Evolutionary conservation across 2,888 invertebrate genomes (phyloP), one percentile per base, ranked within the genome.

Genomic region (Toxonevra muliebris): DNA sequence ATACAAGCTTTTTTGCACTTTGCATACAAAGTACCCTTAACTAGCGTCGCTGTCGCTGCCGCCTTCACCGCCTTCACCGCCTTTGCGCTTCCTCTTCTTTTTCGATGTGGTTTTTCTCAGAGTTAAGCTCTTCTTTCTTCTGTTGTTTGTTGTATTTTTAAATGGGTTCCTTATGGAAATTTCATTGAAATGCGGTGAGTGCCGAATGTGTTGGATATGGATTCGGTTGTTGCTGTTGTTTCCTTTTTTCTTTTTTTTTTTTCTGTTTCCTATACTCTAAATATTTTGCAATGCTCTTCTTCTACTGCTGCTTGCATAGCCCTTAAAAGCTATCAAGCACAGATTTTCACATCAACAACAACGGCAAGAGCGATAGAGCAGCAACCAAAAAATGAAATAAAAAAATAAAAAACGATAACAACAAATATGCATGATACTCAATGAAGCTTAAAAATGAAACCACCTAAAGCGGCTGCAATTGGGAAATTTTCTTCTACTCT

Each of bases 1-100:
- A 70, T 66, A 63, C 55, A 55, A 69, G 65, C 69, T 63, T 78
- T 77, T 80, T 78, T 77, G 76, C 79, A 80, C 77, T 81, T 81
- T 82, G 82, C 80, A 81, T 82, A 81, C 76, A 81, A 81, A 81
- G 80, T 79, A 75, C 75, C 77, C 75, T 80, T 80, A 78, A 81
- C 78, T 77, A 64, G 45, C 19, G 54, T 30, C 30, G 30, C 30
- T 30, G 30, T 7, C 30, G 30, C 2, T 30, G 30, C 30, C 30
- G 30, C 30, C 30, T n/a, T n/a, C n/a, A 7, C 30, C 7, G 30
- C 7, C 30, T 30, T 7, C 41, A 55, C 45, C 48, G 15, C 13
- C 58, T 40, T 53, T 10, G 41, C 17, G 13, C 5, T 30, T 15
- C 50, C 40, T 53, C 52, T 30, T 7, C 30, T 30, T 30, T 30